These are phyloP conservation scores for Remorina albescens DNA, from an alignment of 2,797 vertebrate genomes.

Conservation along the genomic window DNA sequence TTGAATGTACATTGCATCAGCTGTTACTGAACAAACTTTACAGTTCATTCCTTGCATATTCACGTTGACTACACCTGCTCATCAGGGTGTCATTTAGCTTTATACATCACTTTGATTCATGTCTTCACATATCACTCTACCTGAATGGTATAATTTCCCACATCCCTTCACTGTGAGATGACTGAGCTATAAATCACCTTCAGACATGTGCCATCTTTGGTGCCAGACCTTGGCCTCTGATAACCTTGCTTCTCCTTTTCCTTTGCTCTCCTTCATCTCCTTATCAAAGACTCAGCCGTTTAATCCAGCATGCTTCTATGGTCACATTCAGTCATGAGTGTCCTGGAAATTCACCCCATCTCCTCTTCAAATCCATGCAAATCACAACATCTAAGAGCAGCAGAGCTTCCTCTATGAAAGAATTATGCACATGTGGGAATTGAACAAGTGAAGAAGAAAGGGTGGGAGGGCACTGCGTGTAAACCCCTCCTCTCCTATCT, in stretches of 20 bases:
- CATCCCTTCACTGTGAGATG: slow-evolving; percentile 22
- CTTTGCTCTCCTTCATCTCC: slow-evolving; percentile 66
- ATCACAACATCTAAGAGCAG: slow-evolving; percentile 82
- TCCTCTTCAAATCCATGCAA: slow-evolving; percentile 82
- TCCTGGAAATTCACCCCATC: slow-evolving; percentile 80
- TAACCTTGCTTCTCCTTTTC: slow-evolving; percentile 61
- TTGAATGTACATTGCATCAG: slow-evolving; percentile 35
- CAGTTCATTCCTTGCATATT: background rate
- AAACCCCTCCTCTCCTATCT: slow-evolving; percentile 44
- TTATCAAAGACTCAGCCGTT: slow-evolving; percentile 70
- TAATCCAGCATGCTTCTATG: slow-evolving; percentile 78
- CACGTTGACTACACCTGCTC: background rate
- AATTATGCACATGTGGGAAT: slow-evolving; percentile 76
- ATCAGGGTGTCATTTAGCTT: slow-evolving; percentile 1
- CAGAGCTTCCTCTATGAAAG: slow-evolving; percentile 73
- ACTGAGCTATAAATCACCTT: slow-evolving; percentile 43
- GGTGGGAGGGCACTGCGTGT: background rate
- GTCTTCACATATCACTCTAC: slow-evolving; percentile 6
- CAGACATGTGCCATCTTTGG: slow-evolving; percentile 50
- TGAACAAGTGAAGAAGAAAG: slow-evolving; percentile 39
- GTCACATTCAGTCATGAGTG: slow-evolving; percentile 82
- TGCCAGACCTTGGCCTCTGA: slow-evolving; percentile 59
- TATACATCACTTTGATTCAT: slow-evolving; percentile 5
- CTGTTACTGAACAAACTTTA: slow-evolving; percentile 3
- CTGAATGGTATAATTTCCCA: slow-evolving; percentile 23